Conservation (phyloP, 2,888 invertebrate species). For the Rugalucina vietnamica region DNA sequence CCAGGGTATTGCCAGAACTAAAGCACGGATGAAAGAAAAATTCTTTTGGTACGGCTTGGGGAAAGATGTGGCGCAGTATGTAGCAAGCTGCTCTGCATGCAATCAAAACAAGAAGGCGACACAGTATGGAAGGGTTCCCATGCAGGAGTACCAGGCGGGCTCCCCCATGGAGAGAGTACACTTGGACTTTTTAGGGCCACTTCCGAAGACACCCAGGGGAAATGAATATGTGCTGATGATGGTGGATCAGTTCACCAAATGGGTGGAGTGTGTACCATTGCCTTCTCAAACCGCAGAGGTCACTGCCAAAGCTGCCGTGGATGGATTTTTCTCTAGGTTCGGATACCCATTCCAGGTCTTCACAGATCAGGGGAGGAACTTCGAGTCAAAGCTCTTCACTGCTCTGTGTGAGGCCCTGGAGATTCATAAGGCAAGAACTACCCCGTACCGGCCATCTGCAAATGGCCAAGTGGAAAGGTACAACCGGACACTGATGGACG, state of each 20-base stretch:
- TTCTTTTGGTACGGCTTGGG: neutral
- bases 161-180: constrained; percentile 11
- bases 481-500: constrained; percentile 12
- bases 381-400: constrained; percentile 19
- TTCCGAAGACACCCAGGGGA: neutral
- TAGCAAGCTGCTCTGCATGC: neutral
- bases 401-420: constrained; percentile 26
- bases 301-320: constrained; percentile 44
- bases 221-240: constrained; percentile 37
- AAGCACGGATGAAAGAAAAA: constrained; percentile 9
- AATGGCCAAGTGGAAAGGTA: constrained; percentile 45
- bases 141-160: constrained; percentile 1
- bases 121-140: neutral
- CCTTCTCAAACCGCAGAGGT: constrained; percentile 47
- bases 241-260: constrained; percentile 59
- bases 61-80: neutral
- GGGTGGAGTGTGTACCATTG: constrained; percentile 46
- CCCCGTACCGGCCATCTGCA: constrained; percentile 35
- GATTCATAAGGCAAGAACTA: constrained; percentile 39
- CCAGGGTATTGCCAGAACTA: neutral
- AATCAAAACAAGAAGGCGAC: constrained; percentile 6
- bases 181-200: constrained; percentile 2
- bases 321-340: constrained; percentile 40
- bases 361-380: constrained; percentile 32
- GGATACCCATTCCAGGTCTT: constrained; percentile 16